Evolutionary conservation across 2,797 vertebrate genomes (phyloP).

Genomic region (Bradypodion ventrale): DNA sequence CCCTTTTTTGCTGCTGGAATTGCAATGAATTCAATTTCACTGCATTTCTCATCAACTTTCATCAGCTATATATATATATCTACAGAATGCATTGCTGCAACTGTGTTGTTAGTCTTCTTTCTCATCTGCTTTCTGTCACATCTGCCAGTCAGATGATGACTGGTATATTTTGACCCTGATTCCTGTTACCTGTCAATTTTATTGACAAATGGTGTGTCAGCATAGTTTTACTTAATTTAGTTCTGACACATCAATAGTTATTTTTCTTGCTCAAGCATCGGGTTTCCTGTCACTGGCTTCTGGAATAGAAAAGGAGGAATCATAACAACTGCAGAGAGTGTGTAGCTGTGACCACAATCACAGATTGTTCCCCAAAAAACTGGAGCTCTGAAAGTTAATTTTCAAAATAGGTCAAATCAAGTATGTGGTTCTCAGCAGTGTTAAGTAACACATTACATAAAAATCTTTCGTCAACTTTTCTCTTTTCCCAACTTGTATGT

Average conservation of each 20-base stretch:
- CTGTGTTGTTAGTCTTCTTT: constrained; percentile 42
- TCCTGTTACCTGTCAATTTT: constrained; percentile 58
- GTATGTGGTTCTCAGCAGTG: not conserved
- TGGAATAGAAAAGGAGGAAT: not conserved
- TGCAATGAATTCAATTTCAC: not conserved
- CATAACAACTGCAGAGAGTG: not conserved
- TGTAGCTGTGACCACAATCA: not conserved
- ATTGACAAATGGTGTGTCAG: constrained; percentile 50
- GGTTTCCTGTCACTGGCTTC: not conserved
- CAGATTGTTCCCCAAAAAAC: too few relatives aligned
- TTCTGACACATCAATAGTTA: accelerated
- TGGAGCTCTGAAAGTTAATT: too few relatives aligned
- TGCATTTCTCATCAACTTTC: not conserved
- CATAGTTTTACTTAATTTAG: constrained; percentile 37
- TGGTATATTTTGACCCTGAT: constrained; percentile 44
- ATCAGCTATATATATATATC: not conserved
- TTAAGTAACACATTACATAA: not conserved
- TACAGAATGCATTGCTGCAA: not conserved
- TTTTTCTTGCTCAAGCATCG: constrained; percentile 30
- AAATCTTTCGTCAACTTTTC: not conserved
- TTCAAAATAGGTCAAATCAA: not conserved
- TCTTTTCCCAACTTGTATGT: not conserved
- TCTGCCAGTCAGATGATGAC: constrained; percentile 56
- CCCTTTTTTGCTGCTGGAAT: accelerated
- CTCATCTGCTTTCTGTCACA: constrained; percentile 45